phyloP scores from a whole-genome alignment of 2,888 invertebrate species.

The Priocnemis perturbator region DNA sequence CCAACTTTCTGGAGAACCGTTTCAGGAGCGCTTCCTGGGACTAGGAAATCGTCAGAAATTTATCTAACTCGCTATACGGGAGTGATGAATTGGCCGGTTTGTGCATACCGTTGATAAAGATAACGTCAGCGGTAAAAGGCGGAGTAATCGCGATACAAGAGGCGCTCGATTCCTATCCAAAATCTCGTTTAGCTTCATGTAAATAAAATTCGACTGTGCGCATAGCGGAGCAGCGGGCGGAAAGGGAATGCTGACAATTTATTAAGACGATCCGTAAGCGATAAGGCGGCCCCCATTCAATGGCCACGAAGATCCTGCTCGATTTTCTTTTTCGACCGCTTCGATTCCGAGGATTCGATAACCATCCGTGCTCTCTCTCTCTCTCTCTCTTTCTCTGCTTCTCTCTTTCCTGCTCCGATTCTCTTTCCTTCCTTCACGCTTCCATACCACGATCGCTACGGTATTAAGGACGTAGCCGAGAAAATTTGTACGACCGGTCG shows the following conservation, averaged over 20 bases:
- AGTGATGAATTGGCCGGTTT: slow-evolving; percentile 32
- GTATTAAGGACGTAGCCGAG: slow-evolving; percentile 43
- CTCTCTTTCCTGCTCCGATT: background rate
- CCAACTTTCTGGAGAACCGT: too few species aligned
- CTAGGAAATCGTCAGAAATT: too few species aligned
- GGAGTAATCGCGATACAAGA: slow-evolving; percentile 47
- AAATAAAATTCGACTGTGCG: slow-evolving; percentile 44
- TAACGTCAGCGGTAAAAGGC: slow-evolving; percentile 50
- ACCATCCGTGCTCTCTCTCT: slow-evolving; percentile 29
- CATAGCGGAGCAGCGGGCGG: slow-evolving; percentile 27
- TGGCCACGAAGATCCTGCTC: slow-evolving; percentile 61
- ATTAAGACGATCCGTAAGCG: slow-evolving; percentile 64
- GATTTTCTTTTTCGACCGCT: slow-evolving; percentile 56
- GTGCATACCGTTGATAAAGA: slow-evolving; percentile 31
- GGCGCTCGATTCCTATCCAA: slow-evolving; percentile 45
- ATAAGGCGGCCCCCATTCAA: slow-evolving; percentile 58
- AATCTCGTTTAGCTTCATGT: slow-evolving; percentile 41
- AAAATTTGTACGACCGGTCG: slow-evolving; percentile 67
- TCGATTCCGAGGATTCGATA: slow-evolving; percentile 67
- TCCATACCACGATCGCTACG: slow-evolving; percentile 16
- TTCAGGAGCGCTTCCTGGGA: too few species aligned
- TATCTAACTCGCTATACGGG: background rate
- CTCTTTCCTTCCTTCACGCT: slow-evolving; percentile 2
- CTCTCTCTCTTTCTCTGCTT: background rate
- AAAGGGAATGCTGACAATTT: slow-evolving; percentile 59